Evolutionary conservation across 2,113 vertebrate genomes (phyloP).

Genomic region (Lepus timidus): DNA sequence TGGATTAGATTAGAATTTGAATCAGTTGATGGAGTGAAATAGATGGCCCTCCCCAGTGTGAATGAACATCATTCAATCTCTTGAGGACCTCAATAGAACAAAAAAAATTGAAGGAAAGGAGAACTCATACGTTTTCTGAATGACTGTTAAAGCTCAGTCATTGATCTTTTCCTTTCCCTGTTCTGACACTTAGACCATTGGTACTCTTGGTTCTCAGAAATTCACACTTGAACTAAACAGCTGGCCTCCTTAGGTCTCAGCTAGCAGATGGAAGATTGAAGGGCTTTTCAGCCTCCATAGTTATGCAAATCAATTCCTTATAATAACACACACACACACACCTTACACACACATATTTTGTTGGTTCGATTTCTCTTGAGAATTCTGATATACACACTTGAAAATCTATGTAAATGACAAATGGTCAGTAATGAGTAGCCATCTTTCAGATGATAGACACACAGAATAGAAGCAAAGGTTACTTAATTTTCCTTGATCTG

Average conservation of each 20-base stretch:
- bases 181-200: not conserved
- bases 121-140: not conserved
- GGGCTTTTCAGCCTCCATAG: not conserved
- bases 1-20: not conserved
- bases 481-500: constrained; percentile 13
- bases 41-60: not conserved
- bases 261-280: not conserved
- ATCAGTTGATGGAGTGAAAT: not conserved
- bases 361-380: not conserved
- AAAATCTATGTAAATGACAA: not conserved
- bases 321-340: not conserved
- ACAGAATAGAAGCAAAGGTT: constrained; percentile 18
- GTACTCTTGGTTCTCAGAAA: not conserved
- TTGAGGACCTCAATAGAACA: not conserved
- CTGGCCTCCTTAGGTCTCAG: not conserved
- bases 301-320: not conserved
- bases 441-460: not conserved
- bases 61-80: not conserved
- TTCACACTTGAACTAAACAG: not conserved
- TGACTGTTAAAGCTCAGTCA: not conserved
- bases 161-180: not conserved
- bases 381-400: not conserved
- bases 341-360: not conserved
- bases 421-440: not conserved
- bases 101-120: not conserved